phyloP scores from a whole-genome alignment of 30 jellyfish, hydroid and myxozoan species.

The Mastigias papua region DNA sequence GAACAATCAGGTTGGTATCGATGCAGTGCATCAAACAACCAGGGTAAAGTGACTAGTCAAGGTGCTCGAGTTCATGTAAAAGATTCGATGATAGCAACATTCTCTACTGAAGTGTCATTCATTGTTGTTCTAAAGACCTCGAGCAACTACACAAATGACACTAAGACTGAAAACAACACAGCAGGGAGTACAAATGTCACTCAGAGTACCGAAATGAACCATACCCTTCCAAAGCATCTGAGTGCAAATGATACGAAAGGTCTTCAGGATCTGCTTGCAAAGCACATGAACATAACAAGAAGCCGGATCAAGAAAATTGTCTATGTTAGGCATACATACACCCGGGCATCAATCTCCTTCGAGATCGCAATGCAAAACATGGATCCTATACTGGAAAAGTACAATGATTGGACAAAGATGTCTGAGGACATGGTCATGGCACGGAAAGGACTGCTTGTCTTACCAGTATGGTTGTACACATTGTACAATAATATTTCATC shows the following conservation, averaged over 20 bases:
- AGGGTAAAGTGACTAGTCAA: slow-evolving; percentile 36
- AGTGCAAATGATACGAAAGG: neutral
- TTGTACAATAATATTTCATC: slow-evolving; percentile 37
- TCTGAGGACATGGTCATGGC: slow-evolving; percentile 67
- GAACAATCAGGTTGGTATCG: slow-evolving; percentile 68
- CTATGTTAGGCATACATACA: neutral
- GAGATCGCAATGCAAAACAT: slow-evolving; percentile 32
- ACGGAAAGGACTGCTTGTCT: slow-evolving; percentile 57
- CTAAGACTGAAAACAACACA: neutral
- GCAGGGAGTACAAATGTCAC: neutral
- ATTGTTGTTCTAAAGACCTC: neutral
- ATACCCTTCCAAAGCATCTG: slow-evolving; percentile 31
- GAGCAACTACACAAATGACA: neutral
- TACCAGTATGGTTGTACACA: slow-evolving; percentile 60
- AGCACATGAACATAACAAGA: slow-evolving; percentile 44
- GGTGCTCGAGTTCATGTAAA: slow-evolving; percentile 66
- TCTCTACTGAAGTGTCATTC: slow-evolving; percentile 29
- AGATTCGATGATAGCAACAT: slow-evolving; percentile 25
- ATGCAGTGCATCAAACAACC: slow-evolving; percentile 69
- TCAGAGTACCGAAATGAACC: neutral
- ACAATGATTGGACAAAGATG: slow-evolving; percentile 61
- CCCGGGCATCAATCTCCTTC: slow-evolving; percentile 39
- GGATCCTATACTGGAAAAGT: slow-evolving; percentile 7
- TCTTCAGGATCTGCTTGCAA: slow-evolving; percentile 1
- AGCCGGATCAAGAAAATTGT: slow-evolving; percentile 16